Percentiles rank a stretch among this genome's conserved stretches.
phyloP scores from a whole-genome alignment of 1,140 invertebrate genomes.

The Magallana ariakensis region DNA sequence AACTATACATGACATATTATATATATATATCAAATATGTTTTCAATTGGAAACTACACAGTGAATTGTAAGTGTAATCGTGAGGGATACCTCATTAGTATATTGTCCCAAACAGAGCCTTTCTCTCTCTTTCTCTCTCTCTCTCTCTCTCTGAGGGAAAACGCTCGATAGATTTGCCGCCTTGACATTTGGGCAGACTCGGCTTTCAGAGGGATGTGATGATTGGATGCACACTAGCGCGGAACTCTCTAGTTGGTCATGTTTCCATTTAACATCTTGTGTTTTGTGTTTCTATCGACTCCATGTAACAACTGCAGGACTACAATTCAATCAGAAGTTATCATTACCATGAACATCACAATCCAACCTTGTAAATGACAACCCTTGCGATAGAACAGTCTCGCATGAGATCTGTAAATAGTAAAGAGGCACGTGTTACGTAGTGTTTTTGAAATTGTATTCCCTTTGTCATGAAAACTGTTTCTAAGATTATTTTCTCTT shows the following conservation, averaged over 20 bases:
- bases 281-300: conserved; percentile 2
- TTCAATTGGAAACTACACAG: too few species aligned
- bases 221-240: conserved; percentile 21
- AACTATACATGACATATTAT: too few species aligned
- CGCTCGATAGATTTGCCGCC: background rate
- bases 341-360: background rate
- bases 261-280: conserved; percentile 2
- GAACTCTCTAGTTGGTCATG: background rate
- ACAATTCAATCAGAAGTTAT: conserved; percentile 22
- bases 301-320: conserved; percentile 13
- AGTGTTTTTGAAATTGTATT: conserved; percentile 8
- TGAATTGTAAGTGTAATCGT: background rate
- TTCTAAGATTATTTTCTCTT: too few species aligned
- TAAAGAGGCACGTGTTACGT: background rate
- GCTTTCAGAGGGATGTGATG: background rate
- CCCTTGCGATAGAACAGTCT: background rate
- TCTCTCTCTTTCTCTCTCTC: too few species aligned
- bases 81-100: conserved; percentile 10
- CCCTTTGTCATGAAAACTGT: background rate
- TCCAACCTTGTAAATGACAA: background rate
- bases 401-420: conserved; percentile 3
- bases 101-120: background rate
- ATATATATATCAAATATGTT: too few species aligned
- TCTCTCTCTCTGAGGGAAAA: too few species aligned
- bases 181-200: conserved; percentile 4